These are phyloP conservation scores for Alectoris magna DNA, from an alignment of 2,797 vertebrate genomes.

Conservation along the genomic window DNA sequence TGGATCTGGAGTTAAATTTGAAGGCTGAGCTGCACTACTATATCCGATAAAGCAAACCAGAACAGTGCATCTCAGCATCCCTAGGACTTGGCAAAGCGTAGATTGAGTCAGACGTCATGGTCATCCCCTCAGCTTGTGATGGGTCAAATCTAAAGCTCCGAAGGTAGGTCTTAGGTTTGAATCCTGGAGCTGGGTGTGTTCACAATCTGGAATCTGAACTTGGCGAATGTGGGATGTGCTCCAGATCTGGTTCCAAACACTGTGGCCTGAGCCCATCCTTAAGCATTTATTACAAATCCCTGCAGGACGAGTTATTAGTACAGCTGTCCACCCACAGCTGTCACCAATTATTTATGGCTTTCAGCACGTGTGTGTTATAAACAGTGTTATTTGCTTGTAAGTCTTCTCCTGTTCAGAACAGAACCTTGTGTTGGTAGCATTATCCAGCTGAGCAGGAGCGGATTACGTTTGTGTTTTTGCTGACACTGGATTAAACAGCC, in stretches of 20 bases:
- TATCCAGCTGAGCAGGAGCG: background rate
- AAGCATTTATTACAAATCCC: conserved; percentile 57
- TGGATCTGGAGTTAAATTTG: background rate
- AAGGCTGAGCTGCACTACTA: accelerated
- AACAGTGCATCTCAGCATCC: background rate
- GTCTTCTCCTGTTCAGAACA: background rate
- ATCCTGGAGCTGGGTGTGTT: conserved; percentile 43
- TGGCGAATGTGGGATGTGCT: background rate
- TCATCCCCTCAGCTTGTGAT: background rate
- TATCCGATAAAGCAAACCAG: background rate
- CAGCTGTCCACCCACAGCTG: conserved; percentile 62
- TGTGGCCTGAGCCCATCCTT: conserved; percentile 28
- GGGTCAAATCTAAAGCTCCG: background rate
- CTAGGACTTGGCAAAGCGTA: background rate
- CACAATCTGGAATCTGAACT: conserved; percentile 25
- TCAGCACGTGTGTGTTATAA: conserved; percentile 19
- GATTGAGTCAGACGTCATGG: background rate
- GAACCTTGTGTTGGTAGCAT: background rate
- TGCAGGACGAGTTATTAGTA: conserved; percentile 35
- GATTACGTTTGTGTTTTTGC: background rate
- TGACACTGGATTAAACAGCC: background rate
- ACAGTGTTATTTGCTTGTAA: background rate
- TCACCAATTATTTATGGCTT: conserved; percentile 52
- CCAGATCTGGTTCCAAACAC: conserved; percentile 11
- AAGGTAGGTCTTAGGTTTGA: conserved; percentile 23